Evolutionary conservation across 2,797 vertebrate genomes (phyloP), one percentile per base, ranked within the genome.

Genomic region (Rachycentron canadum): DNA sequence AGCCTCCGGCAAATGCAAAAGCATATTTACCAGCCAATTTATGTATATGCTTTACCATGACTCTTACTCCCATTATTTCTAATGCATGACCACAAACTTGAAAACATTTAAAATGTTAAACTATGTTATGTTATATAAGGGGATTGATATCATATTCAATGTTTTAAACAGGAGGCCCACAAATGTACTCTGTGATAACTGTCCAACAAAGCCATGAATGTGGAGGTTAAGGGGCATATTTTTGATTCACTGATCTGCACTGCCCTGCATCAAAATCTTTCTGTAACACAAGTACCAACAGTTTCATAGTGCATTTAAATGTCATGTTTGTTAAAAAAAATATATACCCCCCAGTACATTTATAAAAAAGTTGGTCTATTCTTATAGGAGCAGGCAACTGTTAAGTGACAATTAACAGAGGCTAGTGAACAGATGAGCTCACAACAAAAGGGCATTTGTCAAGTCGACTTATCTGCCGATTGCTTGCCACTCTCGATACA

Each of bases 11-110:
- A 47, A 59, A 63, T 11, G 40, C 28, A 69, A 49, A 7, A 10
- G 10, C 38, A 49, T 32, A 64, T 57, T 59, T 43, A 64, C 30
- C 26, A 74, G 45, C 30, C 28, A 61, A 12, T 53, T 32, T 14
- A 68, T 61, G 26, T 43, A 50, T 38, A 40, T 56, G 34, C 43
- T 77, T 43, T 62, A 68, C 56, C 30, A 36, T 14, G 19, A 66
- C 21, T 76, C 4, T 3, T 26, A 45, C 59, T 32, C 63, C 36
- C 23, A 62, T 69, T 80, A 63, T 55, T 67, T 70, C 70, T 70
- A 49, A 74, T 71, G 55, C 8, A 1, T n/a, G 14, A 25, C 64
- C 36, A 61, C 69, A 52, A 75, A 73, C 41, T 41, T 73, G 4
- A 34, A 75, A 70, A n/a, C 28, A 52, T 26, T 28, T 28, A 28